Base-by-base conservation (phyloP, 1,140 invertebrate genomes). In the Ceratosolen fusciceps region DNA sequence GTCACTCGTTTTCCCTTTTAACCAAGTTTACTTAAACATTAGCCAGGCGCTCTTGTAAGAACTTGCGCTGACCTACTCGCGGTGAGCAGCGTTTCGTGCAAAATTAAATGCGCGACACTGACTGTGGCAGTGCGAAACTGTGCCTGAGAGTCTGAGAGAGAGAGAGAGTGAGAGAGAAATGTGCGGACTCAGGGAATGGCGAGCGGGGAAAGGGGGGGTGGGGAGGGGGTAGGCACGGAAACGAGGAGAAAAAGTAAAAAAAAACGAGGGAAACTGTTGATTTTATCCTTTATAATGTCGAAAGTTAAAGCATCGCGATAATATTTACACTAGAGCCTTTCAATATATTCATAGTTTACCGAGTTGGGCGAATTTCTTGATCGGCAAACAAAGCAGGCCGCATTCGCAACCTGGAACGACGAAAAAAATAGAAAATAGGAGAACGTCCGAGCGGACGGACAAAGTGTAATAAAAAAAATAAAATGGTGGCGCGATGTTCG, bases 311-410 rank as follows among this genome's bases (percentile, higher is more conserved):
- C 72, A 60, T 72, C 21, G 62, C 34, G 49, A 47, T 76, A 58
- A 76, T 80, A 80, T 80, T 80, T 72, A 80, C 71, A 65, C 58
- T 76, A 72, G 79, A 37, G 52, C 39, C 56, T 74, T 76, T 62
- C 56, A 80, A 80, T 80, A 72, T 80, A 80, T 80, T 80, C 79
- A 77, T 80, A 80, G 79, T 80, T 80, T 80, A 47, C 58, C 52
- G 67, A 72, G 47, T 77, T 80, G 54, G 67, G 39, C 67, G 73
- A 80, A 75, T 80, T 80, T 75, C 79, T 76, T 72, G 62, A 65
- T 77, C 79, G 74, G 56, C 79, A 80, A 80, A 80, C 79, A 80
- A 80, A 76, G 71, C 74, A 71, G 9, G 2, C 10, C 16, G 54
- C 47, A 24, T 39, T 16, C 14, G 34, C 54, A 34, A 70, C 78